A percentile compares a stretch with the other conserved stretches of the same genome.
phyloP scores from a whole-genome alignment of 2,888 invertebrate species.

The Drosophila mettleri region DNA sequence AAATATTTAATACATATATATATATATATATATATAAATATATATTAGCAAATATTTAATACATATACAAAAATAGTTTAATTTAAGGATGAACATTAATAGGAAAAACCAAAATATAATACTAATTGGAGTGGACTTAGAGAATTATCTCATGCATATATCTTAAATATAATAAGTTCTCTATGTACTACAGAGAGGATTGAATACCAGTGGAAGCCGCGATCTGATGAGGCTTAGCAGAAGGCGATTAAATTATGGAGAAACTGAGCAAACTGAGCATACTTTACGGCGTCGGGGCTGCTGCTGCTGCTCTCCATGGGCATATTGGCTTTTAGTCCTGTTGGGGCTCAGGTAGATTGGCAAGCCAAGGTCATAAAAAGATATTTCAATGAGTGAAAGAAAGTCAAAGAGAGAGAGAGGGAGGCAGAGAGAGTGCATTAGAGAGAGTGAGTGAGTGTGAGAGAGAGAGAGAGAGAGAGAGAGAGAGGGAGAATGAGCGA shows the following conservation, averaged over 20 bases:
- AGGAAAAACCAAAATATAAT: too few species aligned
- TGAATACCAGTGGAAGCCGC: too few species aligned
- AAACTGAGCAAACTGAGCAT: slow-evolving; percentile 26
- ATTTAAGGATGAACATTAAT: too few species aligned
- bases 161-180: too few species aligned
- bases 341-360: background rate
- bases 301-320: background rate
- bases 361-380: slow-evolving; percentile 32
- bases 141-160: too few species aligned
- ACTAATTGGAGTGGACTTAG: too few species aligned
- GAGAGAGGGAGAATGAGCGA: slow-evolving; percentile 5
- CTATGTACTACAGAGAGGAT: too few species aligned
- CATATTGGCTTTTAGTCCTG: slow-evolving; percentile 1
- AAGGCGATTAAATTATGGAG: background rate
- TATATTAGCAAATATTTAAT: too few species aligned
- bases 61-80: too few species aligned
- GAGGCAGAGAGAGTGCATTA: slow-evolving; percentile 10
- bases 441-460: slow-evolving; percentile 21
- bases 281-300: slow-evolving; percentile 32
- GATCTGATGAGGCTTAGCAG: background rate
- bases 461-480: slow-evolving; percentile 4
- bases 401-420: slow-evolving; percentile 1
- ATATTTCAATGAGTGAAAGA: slow-evolving; percentile 1
- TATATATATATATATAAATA: too few species aligned
- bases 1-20: too few species aligned